Base-by-base conservation (phyloP, 23 tunicate genomes). In the Phallusia fumigata region DNA sequence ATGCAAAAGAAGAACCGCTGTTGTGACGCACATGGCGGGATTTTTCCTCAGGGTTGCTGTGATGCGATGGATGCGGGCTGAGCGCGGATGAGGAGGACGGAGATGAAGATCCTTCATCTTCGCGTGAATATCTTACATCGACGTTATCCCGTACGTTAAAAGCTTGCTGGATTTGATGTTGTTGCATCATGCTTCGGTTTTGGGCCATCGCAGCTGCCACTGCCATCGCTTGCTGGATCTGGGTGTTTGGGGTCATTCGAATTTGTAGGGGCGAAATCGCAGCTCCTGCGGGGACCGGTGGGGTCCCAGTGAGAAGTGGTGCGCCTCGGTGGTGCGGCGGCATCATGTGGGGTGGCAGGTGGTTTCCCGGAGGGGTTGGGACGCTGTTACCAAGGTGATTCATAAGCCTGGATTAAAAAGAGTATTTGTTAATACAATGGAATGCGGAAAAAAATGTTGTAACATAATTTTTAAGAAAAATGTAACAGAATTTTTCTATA, bases 161-260 rank as follows among this genome's bases (percentile, higher is more conserved):
- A 58, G 69, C 69, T 22, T 58, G 69, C 28, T 24, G 26, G 28
- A 58, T 58, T 24, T 58, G 69, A 22, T 58, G 69, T 28, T 75
- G 85, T 16, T 73, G 81, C 32, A 35, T 21, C 40, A 83, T 21
- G 18, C 78, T 50, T 31, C 77, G 78, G 47, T 88, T 84, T 76
- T 83, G 93, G 18, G 88, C 76, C 80, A 81, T 76, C 2, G 88
- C 93, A 22, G 97, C 89, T 34, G 92, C 91, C 35, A 84, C 88
- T 8, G 89, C 97, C 89, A 93, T 93, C 0, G 90, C 89, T 80
- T 88, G 97, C 32, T 83, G 87, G 36, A 88, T 85, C 30, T 84
- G 97, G 19, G 89, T 84, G 76, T 88, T 88, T 31, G 86, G 90
- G 86, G 97, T 12, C 73, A 88, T 79, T 49, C 88, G 91, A 51